Evolutionary conservation across 2,888 invertebrate genomes (phyloP).

Genomic region (Synergus laeviventris): DNA sequence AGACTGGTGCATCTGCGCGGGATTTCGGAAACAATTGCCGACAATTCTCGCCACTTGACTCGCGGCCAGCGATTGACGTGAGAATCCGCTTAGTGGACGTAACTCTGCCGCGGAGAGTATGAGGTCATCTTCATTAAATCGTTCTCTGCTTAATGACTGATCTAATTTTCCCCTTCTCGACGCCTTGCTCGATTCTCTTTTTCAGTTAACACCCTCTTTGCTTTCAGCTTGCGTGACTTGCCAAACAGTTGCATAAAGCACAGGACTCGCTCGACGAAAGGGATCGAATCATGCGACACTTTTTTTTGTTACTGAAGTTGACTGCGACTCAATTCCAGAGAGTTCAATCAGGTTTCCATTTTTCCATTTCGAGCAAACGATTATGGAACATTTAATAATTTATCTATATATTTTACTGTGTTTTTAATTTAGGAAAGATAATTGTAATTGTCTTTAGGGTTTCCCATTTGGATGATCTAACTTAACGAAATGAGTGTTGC

Average conservation of each 20-base stretch:
- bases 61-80: conserved; percentile 75
- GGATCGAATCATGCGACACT: conserved; percentile 32
- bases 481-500: too few species aligned
- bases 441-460: too few species aligned
- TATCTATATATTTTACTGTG: too few species aligned
- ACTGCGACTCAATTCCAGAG: background rate
- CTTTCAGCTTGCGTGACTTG: conserved; percentile 40
- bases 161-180: conserved; percentile 67
- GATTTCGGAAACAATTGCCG: conserved; percentile 77
- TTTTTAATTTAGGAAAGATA: too few species aligned
- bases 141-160: conserved; percentile 75
- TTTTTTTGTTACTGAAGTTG: conserved; percentile 13
- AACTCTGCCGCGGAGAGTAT: conserved; percentile 69
- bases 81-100: conserved; percentile 73
- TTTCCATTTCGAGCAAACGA: too few species aligned
- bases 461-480: too few species aligned
- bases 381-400: too few species aligned
- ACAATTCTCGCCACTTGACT: conserved; percentile 76
- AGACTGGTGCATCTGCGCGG: conserved; percentile 59
- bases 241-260: conserved; percentile 37
- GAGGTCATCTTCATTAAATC: conserved; percentile 77
- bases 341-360: background rate
- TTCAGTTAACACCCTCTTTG: conserved; percentile 30
- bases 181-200: conserved; percentile 27
- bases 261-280: background rate